phyloP scores from a whole-genome alignment of 1,140 invertebrate species.

The Nylanderia fulva region DNA sequence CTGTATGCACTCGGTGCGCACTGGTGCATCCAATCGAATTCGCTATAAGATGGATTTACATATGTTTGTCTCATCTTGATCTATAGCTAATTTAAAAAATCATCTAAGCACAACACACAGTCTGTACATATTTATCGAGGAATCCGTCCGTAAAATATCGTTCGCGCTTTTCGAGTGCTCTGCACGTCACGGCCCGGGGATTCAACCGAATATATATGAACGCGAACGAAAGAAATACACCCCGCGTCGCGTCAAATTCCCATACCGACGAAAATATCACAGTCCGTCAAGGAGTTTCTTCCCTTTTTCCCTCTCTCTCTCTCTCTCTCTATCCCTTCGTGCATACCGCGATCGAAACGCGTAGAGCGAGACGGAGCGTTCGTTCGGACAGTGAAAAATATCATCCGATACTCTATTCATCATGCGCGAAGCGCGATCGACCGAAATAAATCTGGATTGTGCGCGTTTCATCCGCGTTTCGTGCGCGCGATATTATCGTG shows the following conservation, averaged over 20 bases:
- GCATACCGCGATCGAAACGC: background rate
- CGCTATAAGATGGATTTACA: too few species aligned
- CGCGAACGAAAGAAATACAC: conserved; percentile 30
- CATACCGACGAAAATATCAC: conserved; percentile 46
- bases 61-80: too few species aligned
- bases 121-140: background rate
- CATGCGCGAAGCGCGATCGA: conserved; percentile 44
- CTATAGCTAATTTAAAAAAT: too few species aligned
- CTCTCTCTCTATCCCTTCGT: background rate
- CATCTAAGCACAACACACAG: too few species aligned
- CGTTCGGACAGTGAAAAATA: conserved; percentile 51
- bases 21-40: too few species aligned
- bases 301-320: background rate
- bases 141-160: background rate
- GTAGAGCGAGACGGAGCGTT: background rate
- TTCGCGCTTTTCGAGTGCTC: background rate
- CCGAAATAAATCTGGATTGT: conserved; percentile 36
- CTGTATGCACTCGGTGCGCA: too few species aligned
- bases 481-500: conserved; percentile 7
- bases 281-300: conserved; percentile 15
- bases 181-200: conserved; percentile 1
- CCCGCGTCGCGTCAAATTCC: conserved; percentile 36
- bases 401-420: conserved; percentile 53
- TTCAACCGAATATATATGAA: conserved; percentile 8
- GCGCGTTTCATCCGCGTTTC: background rate